phyloP scores from a whole-genome alignment of 2,113 vertebrate species.

The Galeopterus variegatus region DNA sequence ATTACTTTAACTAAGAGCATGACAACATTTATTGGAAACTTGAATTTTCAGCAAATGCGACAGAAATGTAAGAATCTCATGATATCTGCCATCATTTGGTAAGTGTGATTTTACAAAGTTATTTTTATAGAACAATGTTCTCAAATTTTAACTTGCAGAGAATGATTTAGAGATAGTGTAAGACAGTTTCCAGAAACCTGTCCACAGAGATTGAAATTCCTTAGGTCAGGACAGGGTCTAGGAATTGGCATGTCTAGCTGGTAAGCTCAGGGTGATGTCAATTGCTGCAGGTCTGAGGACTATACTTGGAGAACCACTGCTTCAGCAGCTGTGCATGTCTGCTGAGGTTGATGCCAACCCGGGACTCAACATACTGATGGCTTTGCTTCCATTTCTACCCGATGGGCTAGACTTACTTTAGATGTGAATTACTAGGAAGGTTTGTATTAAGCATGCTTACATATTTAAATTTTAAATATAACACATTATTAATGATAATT shows the following conservation, averaged over 20 bases:
- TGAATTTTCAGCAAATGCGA: not conserved
- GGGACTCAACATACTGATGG: rapidly evolving
- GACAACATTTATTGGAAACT: not conserved
- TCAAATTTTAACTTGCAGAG: not conserved
- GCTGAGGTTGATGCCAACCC: not conserved
- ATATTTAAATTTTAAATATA: not conserved
- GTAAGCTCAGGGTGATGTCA: not conserved
- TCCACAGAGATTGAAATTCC: not conserved
- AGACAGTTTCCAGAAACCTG: not conserved
- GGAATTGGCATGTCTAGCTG: too few relatives aligned
- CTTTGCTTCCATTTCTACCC: not conserved
- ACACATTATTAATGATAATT: not conserved
- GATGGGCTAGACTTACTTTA: not conserved
- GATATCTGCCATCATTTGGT: not conserved
- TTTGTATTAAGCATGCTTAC: not conserved
- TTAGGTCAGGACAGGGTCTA: not conserved
- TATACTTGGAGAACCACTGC: not conserved
- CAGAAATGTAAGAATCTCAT: not conserved
- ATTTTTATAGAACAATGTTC: not conserved
- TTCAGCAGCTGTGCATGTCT: not conserved
- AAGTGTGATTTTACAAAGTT: not conserved
- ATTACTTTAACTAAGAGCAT: not conserved
- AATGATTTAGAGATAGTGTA: not conserved
- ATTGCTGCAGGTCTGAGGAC: not conserved
- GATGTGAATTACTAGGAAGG: not conserved